Evolutionary conservation across 2,888 invertebrate species (phyloP).

Genomic region (Himalopsyche anomala): DNA sequence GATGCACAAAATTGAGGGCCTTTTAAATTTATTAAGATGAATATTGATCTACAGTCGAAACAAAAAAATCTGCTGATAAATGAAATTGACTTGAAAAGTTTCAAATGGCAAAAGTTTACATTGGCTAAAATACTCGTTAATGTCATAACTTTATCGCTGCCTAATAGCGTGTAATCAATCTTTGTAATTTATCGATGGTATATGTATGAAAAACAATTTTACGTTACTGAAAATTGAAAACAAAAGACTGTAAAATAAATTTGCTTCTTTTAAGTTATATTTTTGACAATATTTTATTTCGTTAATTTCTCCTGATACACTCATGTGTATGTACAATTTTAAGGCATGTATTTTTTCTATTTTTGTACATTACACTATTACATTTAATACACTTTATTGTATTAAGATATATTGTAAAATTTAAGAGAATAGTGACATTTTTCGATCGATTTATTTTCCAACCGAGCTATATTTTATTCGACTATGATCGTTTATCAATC

Average conservation of each 20-base stretch:
- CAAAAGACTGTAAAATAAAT: not conserved
- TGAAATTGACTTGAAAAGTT: not conserved
- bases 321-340: too few species aligned
- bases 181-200: not conserved
- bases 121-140: not conserved
- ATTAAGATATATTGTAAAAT: too few species aligned
- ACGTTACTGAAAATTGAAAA: not conserved
- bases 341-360: too few species aligned
- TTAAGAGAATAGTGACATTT: too few species aligned
- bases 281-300: too few species aligned
- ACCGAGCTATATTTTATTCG: too few species aligned
- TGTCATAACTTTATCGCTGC: constrained; percentile 5
- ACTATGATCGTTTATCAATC: too few species aligned
- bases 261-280: too few species aligned
- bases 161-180: not conserved
- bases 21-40: not conserved
- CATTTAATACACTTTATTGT: too few species aligned
- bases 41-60: not conserved
- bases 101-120: not conserved
- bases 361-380: too few species aligned
- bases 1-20: not conserved
- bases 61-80: not conserved
- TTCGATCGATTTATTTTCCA: too few species aligned
- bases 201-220: not conserved
- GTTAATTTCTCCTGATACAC: too few species aligned